Evolutionary conservation across 1,140 invertebrate species (phyloP).

Genomic region (Euborellia annulipes): DNA sequence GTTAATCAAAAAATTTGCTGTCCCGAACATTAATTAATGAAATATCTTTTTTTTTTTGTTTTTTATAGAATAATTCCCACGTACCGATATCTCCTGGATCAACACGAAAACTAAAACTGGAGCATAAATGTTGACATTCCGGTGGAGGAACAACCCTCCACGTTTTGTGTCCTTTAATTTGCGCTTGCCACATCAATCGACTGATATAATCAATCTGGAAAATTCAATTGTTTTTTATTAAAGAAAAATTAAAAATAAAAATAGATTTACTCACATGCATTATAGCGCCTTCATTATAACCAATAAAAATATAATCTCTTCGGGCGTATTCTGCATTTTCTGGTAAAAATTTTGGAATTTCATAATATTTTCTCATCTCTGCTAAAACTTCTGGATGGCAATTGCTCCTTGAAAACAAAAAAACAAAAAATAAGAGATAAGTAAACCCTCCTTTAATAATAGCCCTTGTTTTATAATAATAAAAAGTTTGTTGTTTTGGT

Average conservation of each 20-base stretch:
- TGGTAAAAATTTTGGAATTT: slow-evolving; percentile 74
- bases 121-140: slow-evolving; percentile 70
- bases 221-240: background rate
- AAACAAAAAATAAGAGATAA: slow-evolving; percentile 1
- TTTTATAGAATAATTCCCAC: too few relatives aligned
- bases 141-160: slow-evolving; percentile 75
- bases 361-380: slow-evolving; percentile 61
- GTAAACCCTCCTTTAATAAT: background rate
- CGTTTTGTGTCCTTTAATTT: slow-evolving; percentile 68
- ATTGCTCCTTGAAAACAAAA: slow-evolving; percentile 51
- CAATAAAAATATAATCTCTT: slow-evolving; percentile 88
- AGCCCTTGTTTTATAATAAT: background rate
- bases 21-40: too few relatives aligned
- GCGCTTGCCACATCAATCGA: slow-evolving; percentile 85
- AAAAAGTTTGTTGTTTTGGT: too few relatives aligned
- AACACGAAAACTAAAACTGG: slow-evolving; percentile 56
- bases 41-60: slow-evolving; percentile 9
- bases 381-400: slow-evolving; percentile 64
- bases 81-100: slow-evolving; percentile 73
- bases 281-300: slow-evolving; percentile 76
- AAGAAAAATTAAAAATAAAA: slow-evolving; percentile 10
- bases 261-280: slow-evolving; percentile 90
- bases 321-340: slow-evolving; percentile 71
- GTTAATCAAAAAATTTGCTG: too few relatives aligned
- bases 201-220: slow-evolving; percentile 79